Percentiles rank a stretch among this genome's conserved stretches.
These are phyloP conservation scores for Lepidocolaptes lacrymiger DNA, from an alignment of 2,797 vertebrate species.

Conservation along the genomic window DNA sequence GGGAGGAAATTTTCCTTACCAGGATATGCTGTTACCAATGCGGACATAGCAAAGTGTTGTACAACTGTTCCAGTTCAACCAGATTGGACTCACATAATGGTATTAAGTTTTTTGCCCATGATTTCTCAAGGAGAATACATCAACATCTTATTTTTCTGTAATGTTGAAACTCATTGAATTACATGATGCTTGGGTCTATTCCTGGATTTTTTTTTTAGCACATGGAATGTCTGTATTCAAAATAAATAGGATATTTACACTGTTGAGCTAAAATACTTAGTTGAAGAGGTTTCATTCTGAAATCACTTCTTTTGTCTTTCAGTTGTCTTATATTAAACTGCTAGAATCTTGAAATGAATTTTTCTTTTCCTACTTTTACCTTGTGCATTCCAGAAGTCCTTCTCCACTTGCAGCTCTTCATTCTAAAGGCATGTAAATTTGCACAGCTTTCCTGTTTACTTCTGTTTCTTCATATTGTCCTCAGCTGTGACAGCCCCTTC, in stretches of 20 bases:
- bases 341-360: neutral
- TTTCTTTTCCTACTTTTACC: slow-evolving; percentile 6
- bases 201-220: slow-evolving; percentile 6
- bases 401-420: neutral
- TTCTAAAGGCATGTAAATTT: neutral
- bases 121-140: slow-evolving; percentile 11
- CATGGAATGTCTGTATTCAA: neutral
- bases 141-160: slow-evolving; percentile 6
- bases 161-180: slow-evolving; percentile 18
- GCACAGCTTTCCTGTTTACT: neutral
- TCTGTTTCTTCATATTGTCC: neutral
- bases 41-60: neutral
- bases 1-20: neutral
- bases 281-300: neutral
- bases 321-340: neutral
- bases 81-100: slow-evolving; percentile 26
- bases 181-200: slow-evolving; percentile 18
- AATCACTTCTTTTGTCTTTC: neutral
- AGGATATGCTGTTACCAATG: neutral
- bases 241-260: neutral
- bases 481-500: neutral
- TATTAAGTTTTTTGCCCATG: neutral
- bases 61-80: slow-evolving; percentile 9
- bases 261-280: neutral
- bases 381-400: neutral